Evolutionary conservation across 1,140 invertebrate genomes (phyloP).

Genomic region (Pygmarrhopalites habei): DNA sequence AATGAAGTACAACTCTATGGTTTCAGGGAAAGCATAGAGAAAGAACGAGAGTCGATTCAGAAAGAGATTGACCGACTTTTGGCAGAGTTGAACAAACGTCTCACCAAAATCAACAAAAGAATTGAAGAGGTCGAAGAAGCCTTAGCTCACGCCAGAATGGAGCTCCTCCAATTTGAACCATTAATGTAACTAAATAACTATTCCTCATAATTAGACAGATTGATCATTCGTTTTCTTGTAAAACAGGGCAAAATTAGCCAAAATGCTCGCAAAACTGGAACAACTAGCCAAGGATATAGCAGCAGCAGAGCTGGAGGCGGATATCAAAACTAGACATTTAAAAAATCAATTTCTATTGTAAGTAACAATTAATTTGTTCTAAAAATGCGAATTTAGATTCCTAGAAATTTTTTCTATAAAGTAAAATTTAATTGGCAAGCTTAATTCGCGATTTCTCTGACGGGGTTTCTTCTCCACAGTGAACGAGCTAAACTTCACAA

Average conservation of each 20-base stretch:
- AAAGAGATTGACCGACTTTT: slow-evolving; percentile 8
- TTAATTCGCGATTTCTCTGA: too few species aligned
- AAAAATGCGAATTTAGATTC: too few species aligned
- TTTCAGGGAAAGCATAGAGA: slow-evolving; percentile 17
- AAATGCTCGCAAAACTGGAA: slow-evolving; percentile 15
- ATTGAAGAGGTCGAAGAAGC: slow-evolving; percentile 1
- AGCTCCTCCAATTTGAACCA: slow-evolving; percentile 24
- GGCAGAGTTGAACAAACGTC: slow-evolving; percentile 15
- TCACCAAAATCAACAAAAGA: not conserved
- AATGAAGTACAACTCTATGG: too few species aligned
- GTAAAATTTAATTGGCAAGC: too few species aligned
- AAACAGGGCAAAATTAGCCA: slow-evolving; percentile 20
- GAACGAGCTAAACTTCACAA: slow-evolving; percentile 26
- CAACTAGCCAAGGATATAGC: slow-evolving; percentile 22
- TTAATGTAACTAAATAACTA: slow-evolving; percentile 17
- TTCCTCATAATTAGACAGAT: not conserved
- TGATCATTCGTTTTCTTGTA: not conserved
- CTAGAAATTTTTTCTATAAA: too few species aligned
- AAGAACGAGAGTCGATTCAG: slow-evolving; percentile 17
- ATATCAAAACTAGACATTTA: slow-evolving; percentile 29
- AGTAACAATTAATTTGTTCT: too few species aligned
- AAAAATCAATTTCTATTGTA: slow-evolving; percentile 32
- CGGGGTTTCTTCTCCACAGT: too few species aligned
- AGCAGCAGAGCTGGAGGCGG: slow-evolving; percentile 23
- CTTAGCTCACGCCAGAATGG: slow-evolving; percentile 4